Percentiles rank a stretch among this genome's conserved stretches.
Evolutionary conservation across 2,888 invertebrate species (phyloP).

Genomic region (Dasypogon diadema): DNA sequence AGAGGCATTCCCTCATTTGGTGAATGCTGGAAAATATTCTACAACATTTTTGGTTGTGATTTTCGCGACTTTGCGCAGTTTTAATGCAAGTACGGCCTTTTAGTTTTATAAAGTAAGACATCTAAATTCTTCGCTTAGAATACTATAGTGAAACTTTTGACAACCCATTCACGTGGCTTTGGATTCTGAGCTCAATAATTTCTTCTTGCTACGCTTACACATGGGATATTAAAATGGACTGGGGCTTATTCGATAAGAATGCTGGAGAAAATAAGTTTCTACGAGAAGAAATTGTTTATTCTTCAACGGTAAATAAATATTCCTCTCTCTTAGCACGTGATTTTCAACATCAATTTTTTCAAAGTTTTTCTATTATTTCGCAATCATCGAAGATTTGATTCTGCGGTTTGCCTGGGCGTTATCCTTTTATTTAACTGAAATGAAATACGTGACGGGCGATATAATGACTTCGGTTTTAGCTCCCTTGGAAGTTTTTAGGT

Average conservation of each 20-base stretch:
- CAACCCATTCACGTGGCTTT: slow-evolving; percentile 89
- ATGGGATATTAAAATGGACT: slow-evolving; percentile 99
- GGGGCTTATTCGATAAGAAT: slow-evolving; percentile 94
- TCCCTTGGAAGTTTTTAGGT: slow-evolving; percentile 91
- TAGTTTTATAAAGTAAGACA: neutral
- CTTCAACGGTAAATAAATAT: slow-evolving; percentile 84
- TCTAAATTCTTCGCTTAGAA: slow-evolving; percentile 64
- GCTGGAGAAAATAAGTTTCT: slow-evolving; percentile 92
- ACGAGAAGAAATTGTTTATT: slow-evolving; percentile 95
- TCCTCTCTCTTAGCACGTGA: no score
- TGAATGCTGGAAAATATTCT: slow-evolving; percentile 98
- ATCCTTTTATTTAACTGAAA: slow-evolving; percentile 86
- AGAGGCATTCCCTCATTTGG: slow-evolving; percentile 95
- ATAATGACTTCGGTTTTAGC: slow-evolving; percentile 87
- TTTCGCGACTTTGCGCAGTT: slow-evolving; percentile 79
- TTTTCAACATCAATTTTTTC: no score
- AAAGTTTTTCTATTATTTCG: slow-evolving; percentile 96
- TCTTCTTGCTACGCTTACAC: slow-evolving; percentile 96
- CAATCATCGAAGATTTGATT: slow-evolving; percentile 94
- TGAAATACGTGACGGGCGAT: slow-evolving; percentile 80
- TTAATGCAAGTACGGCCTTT: slow-evolving; percentile 72
- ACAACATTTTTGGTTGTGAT: slow-evolving; percentile 96
- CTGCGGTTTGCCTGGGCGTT: slow-evolving; percentile 94
- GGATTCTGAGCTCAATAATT: slow-evolving; percentile 86
- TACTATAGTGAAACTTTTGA: slow-evolving; percentile 74